Evolutionary conservation across 2,113 vertebrate genomes (phyloP).

Genomic region (Brachypteracias leptosomus): DNA sequence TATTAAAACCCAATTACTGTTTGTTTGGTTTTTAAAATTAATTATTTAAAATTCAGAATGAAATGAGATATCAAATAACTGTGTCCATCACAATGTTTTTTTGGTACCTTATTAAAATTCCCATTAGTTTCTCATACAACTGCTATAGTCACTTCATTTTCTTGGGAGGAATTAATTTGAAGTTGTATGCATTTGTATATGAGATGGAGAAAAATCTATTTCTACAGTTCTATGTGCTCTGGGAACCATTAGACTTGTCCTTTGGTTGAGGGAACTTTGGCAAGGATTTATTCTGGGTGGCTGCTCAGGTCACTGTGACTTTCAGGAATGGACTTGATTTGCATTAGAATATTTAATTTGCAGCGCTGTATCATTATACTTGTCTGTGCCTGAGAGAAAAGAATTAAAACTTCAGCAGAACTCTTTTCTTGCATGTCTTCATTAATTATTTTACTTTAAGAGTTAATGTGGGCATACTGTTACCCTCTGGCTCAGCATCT

Average conservation of each 20-base stretch:
- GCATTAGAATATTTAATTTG: slow-evolving; percentile 40
- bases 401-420: neutral
- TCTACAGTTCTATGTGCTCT: neutral
- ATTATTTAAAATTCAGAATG: slow-evolving; percentile 33
- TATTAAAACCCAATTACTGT: slow-evolving; percentile 46
- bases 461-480: neutral
- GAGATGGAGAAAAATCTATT: neutral
- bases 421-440: neutral
- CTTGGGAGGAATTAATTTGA: neutral
- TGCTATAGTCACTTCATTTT: neutral
- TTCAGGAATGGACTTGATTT: neutral
- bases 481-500: neutral
- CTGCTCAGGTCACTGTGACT: neutral
- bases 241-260: neutral
- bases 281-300: neutral
- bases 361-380: neutral
- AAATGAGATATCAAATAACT: neutral
- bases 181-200: neutral
- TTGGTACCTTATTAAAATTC: slow-evolving; percentile 10
- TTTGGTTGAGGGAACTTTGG: neutral
- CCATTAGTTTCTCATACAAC: neutral
- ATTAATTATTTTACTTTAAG: neutral
- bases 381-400: neutral
- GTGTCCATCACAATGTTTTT: neutral
- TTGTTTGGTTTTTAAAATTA: slow-evolving; percentile 35